A percentile compares a stretch with the other conserved stretches of the same genome.
Evolutionary conservation across 2,888 invertebrate species (phyloP).

Genomic region (Spodoptera littoralis): DNA sequence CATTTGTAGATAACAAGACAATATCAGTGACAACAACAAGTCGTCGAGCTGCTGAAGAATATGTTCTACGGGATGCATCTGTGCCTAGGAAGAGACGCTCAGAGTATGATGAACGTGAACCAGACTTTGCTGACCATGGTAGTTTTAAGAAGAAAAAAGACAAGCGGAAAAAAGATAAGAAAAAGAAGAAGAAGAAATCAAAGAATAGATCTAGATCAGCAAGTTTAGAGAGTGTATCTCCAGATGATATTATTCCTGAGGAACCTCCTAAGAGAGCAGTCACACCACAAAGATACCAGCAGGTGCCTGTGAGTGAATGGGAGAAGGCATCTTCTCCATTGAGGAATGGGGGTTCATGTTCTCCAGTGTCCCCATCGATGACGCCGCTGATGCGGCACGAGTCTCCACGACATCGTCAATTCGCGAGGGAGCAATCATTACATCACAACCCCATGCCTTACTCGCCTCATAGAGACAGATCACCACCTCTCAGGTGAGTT

Average conservation of each 20-base stretch:
- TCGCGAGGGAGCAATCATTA: constrained; percentile 69
- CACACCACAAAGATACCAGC: constrained; percentile 78
- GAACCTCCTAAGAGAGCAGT: constrained; percentile 68
- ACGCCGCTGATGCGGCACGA: constrained; percentile 81
- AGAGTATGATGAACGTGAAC: constrained; percentile 77
- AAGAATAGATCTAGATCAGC: constrained; percentile 92
- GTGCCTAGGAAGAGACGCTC: constrained; percentile 76
- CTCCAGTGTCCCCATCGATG: constrained; percentile 89
- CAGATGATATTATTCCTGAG: constrained; percentile 83
- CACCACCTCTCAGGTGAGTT: constrained; percentile 75
- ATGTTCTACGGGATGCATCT: constrained; percentile 80
- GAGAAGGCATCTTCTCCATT: constrained; percentile 88
- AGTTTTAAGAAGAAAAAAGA: constrained; percentile 91
- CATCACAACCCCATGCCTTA: constrained; percentile 73
- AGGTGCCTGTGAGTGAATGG: constrained; percentile 86
- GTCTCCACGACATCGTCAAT: constrained; percentile 68
- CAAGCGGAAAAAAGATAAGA: constrained; percentile 93
- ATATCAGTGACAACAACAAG: constrained; percentile 83
- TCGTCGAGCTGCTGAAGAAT: constrained; percentile 76
- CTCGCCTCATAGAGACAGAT: constrained; percentile 83
- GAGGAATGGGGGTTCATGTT: constrained; percentile 86
- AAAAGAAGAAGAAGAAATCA: constrained; percentile 92
- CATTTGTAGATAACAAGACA: constrained; percentile 84
- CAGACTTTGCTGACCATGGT: constrained; percentile 86
- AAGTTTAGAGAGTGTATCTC: constrained; percentile 91